Conservation (phyloP, 2,888 invertebrate species). For the Synergus japonicus region DNA sequence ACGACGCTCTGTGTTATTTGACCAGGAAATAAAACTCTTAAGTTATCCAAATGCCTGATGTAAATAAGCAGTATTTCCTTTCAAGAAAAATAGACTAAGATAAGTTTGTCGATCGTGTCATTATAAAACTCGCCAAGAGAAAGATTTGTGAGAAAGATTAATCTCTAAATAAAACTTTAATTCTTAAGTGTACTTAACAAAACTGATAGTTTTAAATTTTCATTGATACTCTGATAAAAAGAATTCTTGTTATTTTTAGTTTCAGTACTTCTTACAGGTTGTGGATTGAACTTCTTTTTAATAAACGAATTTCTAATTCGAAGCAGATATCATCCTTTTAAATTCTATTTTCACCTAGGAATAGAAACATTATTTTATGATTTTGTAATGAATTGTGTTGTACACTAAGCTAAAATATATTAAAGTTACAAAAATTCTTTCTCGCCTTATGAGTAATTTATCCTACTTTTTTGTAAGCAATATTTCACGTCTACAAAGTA, state of each 20-base stretch:
- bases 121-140: neutral
- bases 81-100: neutral
- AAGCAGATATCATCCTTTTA: neutral
- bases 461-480: conserved; percentile 10
- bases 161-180: conserved; percentile 17
- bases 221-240: neutral
- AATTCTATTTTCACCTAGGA: neutral
- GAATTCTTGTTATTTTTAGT: conserved; percentile 10
- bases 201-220: conserved; percentile 6
- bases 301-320: conserved; percentile 17
- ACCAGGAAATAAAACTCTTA: conserved; percentile 28
- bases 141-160: conserved; percentile 8
- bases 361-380: conserved; percentile 8
- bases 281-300: neutral
- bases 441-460: conserved; percentile 16
- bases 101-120: neutral
- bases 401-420: conserved; percentile 13
- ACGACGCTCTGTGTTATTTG: conserved; percentile 18
- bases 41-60: conserved; percentile 5
- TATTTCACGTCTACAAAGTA: too few relatives aligned
- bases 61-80: conserved; percentile 22
- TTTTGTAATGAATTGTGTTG: conserved; percentile 11
- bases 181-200: conserved; percentile 28
- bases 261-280: conserved; percentile 28
- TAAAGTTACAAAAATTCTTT: neutral